Conservation (phyloP, 2,888 invertebrate species). For the Crocallis elinguaria region DNA sequence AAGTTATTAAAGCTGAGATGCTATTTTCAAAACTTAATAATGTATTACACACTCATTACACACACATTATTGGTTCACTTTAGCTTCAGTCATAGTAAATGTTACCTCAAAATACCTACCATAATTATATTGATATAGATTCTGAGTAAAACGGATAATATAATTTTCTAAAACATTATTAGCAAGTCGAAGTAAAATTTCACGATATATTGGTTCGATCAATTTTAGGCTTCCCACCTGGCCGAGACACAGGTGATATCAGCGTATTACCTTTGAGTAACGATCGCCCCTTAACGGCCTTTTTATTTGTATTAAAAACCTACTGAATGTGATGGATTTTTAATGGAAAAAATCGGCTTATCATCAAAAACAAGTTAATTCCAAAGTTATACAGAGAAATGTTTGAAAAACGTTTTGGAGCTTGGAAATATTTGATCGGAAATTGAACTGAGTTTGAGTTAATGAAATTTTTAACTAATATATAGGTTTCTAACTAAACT, state of each 20-base stretch:
- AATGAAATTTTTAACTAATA: too few relatives aligned
- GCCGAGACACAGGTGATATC: slow-evolving; percentile 28
- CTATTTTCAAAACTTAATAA: too few relatives aligned
- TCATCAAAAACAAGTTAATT: neutral
- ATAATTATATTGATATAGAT: too few relatives aligned
- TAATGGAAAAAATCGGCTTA: neutral
- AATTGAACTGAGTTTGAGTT: too few relatives aligned
- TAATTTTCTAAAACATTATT: neutral
- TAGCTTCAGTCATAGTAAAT: too few relatives aligned
- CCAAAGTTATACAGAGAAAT: neutral
- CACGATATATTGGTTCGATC: slow-evolving; percentile 46
- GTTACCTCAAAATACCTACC: too few relatives aligned
- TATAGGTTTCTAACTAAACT: too few relatives aligned
- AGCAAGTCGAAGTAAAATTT: slow-evolving; percentile 35
- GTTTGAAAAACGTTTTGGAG: neutral
- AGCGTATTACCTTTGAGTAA: slow-evolving; percentile 11
- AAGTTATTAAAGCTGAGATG: too few relatives aligned
- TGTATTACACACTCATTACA: too few relatives aligned
- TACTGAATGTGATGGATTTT: neutral
- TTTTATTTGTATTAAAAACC: slow-evolving; percentile 13
- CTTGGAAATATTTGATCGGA: too few relatives aligned
- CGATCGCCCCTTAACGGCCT: slow-evolving; percentile 1
- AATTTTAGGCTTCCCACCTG: slow-evolving; percentile 42
- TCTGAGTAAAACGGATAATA: neutral
- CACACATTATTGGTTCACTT: too few relatives aligned